Evolutionary conservation across 2,888 invertebrate genomes (phyloP).

Genomic region (Caradrina kadenii): DNA sequence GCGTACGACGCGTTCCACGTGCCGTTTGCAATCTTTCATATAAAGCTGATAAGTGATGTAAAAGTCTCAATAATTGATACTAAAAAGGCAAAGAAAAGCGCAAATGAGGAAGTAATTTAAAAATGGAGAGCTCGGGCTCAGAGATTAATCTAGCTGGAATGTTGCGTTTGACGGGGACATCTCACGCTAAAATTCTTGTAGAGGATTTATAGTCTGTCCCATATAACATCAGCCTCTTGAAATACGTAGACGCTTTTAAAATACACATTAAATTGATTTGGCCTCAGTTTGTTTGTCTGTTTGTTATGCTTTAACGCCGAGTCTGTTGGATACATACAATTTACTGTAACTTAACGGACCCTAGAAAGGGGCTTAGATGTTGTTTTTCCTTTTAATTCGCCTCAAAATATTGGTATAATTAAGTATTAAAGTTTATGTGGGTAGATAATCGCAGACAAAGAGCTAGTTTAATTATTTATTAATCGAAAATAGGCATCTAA

Average conservation of each 20-base stretch:
- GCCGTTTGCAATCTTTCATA: conserved; percentile 19
- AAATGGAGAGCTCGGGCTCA: not conserved
- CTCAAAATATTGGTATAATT: no score
- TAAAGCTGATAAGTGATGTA: conserved; percentile 15
- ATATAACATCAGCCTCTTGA: not conserved
- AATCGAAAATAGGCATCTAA: not conserved
- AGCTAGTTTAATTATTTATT: not conserved
- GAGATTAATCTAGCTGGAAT: conserved; percentile 15
- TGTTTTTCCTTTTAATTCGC: no score
- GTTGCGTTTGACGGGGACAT: conserved; percentile 21
- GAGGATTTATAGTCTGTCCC: not conserved
- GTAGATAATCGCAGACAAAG: not conserved
- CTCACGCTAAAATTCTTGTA: conserved; percentile 22
- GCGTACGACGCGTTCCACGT: conserved; percentile 16
- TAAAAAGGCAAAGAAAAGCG: conserved; percentile 1
- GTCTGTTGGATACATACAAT: not conserved
- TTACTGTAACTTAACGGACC: not conserved
- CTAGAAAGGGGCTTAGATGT: not conserved
- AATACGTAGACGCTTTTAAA: conserved; percentile 11
- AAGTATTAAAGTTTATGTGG: not conserved
- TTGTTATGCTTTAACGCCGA: not conserved
- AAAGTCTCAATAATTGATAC: conserved; percentile 12
- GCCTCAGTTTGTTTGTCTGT: not conserved
- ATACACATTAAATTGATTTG: not conserved
- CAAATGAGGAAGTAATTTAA: not conserved